These are phyloP conservation scores for Scotopteryx bipunctaria DNA, from an alignment of 2,888 invertebrate genomes.

Conservation along the genomic window DNA sequence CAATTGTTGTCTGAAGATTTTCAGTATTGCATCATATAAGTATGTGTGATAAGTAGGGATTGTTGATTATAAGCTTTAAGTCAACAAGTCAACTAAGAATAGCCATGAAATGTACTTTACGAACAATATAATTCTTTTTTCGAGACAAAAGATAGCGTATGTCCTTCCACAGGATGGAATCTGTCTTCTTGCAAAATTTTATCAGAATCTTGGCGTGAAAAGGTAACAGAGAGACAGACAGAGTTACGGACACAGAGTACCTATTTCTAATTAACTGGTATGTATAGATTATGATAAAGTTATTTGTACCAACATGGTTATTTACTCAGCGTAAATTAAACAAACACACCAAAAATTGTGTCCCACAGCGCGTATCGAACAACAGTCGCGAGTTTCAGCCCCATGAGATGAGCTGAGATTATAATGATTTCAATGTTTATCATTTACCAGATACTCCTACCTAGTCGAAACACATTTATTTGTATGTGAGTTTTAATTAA, in stretches of 20 bases:
- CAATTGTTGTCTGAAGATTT: slow-evolving; percentile 18
- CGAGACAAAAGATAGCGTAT: no score
- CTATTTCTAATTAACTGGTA: no score
- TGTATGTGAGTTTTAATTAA: slow-evolving; percentile 24
- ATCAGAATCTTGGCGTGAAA: no score
- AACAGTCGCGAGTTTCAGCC: neutral
- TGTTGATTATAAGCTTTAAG: neutral
- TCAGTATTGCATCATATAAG: slow-evolving; percentile 1
- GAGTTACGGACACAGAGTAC: no score
- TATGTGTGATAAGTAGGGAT: neutral
- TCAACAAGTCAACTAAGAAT: no score
- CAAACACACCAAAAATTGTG: slow-evolving; percentile 9
- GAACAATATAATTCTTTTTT: no score
- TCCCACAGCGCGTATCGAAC: slow-evolving; percentile 7
- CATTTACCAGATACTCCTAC: slow-evolving; percentile 12
- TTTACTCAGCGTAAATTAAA: neutral
- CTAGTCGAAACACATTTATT: slow-evolving; percentile 2
- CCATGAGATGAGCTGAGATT: slow-evolving; percentile 13
- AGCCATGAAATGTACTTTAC: no score
- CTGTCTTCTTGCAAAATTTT: no score
- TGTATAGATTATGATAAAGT: no score
- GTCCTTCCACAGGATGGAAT: no score
- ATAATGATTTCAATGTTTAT: slow-evolving; percentile 14
- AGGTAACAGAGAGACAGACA: no score
- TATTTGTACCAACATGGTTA: no score